Evolutionary conservation across 2,888 invertebrate species (phyloP), one percentile per base, ranked within the genome.

Genomic region (Eupeodes latifasciatus): DNA sequence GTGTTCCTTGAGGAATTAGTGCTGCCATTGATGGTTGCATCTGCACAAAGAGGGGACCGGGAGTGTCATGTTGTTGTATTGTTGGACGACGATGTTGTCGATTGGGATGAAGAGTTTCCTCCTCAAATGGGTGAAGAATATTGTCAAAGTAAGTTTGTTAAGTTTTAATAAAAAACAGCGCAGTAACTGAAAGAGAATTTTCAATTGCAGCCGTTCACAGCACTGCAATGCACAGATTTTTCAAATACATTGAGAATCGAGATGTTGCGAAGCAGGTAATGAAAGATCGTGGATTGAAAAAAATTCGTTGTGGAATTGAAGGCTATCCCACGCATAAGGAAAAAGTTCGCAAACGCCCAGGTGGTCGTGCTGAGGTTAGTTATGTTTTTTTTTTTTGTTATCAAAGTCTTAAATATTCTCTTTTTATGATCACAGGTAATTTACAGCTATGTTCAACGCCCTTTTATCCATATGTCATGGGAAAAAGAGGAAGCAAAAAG

Each of bases 41-140:
- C 97, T 0, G 98, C 98, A 0, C 96, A 98, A 94, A 95, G 98
- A 79, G 99, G 99, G 0, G 99, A 99, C 94, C 95, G 99, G 9
- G 99, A 99, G 93, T 99, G 99, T 93, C 99, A 99, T 93, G 97
- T 99, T 84, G 99, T 99, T 34, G 98, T 98, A 5, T 94, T 99
- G 61, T 94, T 98, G 55, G 99, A 99, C 92, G 99, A 99, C 91
- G 99, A 99, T 93, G 96, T 96, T 0, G 96, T 96, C 47, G 99
- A 99, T 92, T 99, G 99, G 99, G 99, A 99, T 92, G 98, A 99
- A 92, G 98, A 99, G 93, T 99, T 98, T 94, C 99, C 99, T 0
- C 99, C 99, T 0, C 99, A 99, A 94, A 99, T 99, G 98, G 99
- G 99, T 9, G 99, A 99, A 92, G 99, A 99, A 94, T 98, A 99